phyloP scores from a whole-genome alignment of 2,113 vertebrate genomes.

The Rhabdomys dilectus region DNA sequence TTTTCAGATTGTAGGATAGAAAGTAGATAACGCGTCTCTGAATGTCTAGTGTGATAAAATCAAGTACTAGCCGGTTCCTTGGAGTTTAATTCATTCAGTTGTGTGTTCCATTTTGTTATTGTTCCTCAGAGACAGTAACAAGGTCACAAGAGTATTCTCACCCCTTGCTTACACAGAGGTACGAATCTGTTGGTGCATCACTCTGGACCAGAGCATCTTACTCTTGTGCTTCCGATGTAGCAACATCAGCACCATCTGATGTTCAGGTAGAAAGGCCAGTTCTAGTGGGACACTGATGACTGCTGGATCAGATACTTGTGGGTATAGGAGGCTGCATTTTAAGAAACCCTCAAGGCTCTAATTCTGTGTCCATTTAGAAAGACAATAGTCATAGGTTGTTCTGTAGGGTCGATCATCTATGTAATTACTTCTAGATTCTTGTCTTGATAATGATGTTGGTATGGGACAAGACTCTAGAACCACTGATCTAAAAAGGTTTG shows the following conservation, averaged over 20 bases:
- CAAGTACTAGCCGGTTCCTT: not conserved
- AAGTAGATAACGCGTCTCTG: constrained; percentile 14
- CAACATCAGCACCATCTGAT: not conserved
- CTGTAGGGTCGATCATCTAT: not conserved
- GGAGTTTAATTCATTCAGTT: not conserved
- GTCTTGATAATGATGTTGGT: not conserved
- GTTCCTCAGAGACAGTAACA: not conserved
- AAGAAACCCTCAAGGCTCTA: not conserved
- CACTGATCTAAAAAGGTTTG: not conserved
- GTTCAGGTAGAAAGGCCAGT: not conserved
- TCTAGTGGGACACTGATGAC: not conserved
- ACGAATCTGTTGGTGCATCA: not conserved
- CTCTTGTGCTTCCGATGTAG: not conserved
- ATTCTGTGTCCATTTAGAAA: not conserved
- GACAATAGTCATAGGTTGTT: not conserved
- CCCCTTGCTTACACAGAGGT: not conserved
- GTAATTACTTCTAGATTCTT: not conserved
- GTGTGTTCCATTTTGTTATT: constrained; percentile 1
- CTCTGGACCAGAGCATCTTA: not conserved
- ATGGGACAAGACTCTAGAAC: not conserved
- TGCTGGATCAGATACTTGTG: not conserved
- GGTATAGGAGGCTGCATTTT: not conserved
- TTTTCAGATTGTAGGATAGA: constrained; percentile 73
- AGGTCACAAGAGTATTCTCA: not conserved
- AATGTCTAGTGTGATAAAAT: not conserved